Percentiles rank a stretch among this genome's conserved stretches.
phyloP scores from a whole-genome alignment of 2,797 vertebrate genomes.

The Echiichthys vipera region DNA sequence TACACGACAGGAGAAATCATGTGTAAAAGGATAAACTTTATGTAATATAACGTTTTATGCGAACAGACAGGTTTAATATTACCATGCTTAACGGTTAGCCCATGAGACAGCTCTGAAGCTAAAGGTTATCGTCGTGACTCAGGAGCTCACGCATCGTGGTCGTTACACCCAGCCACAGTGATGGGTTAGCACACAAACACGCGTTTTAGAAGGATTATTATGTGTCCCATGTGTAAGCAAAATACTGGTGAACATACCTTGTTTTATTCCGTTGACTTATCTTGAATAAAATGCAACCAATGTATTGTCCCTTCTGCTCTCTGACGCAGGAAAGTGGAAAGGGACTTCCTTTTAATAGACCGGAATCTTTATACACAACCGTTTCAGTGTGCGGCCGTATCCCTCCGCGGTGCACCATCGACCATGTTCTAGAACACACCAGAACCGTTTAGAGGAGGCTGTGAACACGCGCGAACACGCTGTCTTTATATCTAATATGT shows the following conservation, averaged over 20 bases:
- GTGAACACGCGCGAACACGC: no score
- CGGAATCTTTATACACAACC: constrained; percentile 85
- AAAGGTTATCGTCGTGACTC: constrained; percentile 46
- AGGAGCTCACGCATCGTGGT: background rate
- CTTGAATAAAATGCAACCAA: constrained; percentile 85
- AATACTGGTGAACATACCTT: constrained; percentile 66
- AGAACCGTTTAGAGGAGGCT: no score
- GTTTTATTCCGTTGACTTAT: constrained; percentile 77
- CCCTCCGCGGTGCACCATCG: constrained; percentile 79
- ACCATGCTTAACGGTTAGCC: background rate
- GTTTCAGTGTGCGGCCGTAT: constrained; percentile 77
- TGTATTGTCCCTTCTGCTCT: constrained; percentile 73
- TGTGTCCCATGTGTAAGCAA: fast-evolving
- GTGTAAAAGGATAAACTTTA: no score
- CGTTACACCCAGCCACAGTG: background rate
- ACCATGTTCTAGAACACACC: background rate
- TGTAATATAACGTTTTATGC: fast-evolving
- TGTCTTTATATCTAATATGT: no score
- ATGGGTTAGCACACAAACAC: background rate
- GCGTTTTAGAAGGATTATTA: fast-evolving
- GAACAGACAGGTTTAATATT: fast-evolving
- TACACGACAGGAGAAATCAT: no score
- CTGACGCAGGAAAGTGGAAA: constrained; percentile 84
- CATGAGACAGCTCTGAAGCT: constrained; percentile 1
- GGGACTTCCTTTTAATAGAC: constrained; percentile 80